phyloP scores from a whole-genome alignment of 1,140 invertebrate genomes.

The Drosophila cardini region DNA sequence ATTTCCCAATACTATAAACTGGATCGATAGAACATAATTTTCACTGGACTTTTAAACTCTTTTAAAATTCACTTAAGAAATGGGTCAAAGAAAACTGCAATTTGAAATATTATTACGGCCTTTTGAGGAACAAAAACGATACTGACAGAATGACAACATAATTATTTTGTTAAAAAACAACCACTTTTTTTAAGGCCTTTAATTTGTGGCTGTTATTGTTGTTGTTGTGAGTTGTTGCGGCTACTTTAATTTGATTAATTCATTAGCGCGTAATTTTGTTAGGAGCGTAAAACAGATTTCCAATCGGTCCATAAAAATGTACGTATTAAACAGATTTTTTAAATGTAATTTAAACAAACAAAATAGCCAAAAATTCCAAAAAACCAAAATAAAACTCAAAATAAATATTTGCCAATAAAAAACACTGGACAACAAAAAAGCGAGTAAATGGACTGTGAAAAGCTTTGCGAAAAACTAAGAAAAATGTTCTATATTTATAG shows the following conservation, averaged over 20 bases:
- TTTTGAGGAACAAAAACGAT: background rate
- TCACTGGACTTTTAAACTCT: background rate
- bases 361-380: background rate
- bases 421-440: conserved; percentile 20
- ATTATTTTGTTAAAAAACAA: conserved; percentile 6
- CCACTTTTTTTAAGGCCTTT: background rate
- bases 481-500: conserved; percentile 3
- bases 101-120: background rate
- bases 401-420: conserved; percentile 29
- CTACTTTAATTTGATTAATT: conserved; percentile 62
- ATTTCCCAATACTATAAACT: too few relatives aligned
- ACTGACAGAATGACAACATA: conserved; percentile 13
- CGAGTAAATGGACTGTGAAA: conserved; percentile 3
- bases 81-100: background rate
- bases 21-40: too few relatives aligned
- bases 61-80: background rate
- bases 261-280: conserved; percentile 61
- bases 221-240: background rate
- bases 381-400: conserved; percentile 5
- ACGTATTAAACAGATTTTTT: conserved; percentile 18
- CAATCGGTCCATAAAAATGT: conserved; percentile 26
- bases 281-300: conserved; percentile 50
- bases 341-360: conserved; percentile 5
- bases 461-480: background rate
- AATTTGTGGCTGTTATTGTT: conserved; percentile 2